Conservation (phyloP, 1,140 invertebrate species). For the Bradysia coprophila region DNA sequence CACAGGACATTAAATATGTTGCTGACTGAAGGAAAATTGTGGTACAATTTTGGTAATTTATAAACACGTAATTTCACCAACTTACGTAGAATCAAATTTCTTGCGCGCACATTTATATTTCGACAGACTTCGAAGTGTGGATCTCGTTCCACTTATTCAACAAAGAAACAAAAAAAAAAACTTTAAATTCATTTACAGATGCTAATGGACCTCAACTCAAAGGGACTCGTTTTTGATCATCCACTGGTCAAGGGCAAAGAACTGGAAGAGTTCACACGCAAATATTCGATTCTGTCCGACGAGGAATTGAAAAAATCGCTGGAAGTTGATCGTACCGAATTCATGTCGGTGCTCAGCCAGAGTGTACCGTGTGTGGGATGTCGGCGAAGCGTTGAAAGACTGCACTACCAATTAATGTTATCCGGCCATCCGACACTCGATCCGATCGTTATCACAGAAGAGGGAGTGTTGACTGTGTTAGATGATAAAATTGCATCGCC, state of each 20-base stretch:
- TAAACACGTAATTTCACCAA: neutral
- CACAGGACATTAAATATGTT: no score
- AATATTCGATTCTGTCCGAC: constrained; percentile 55
- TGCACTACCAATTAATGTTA: constrained; percentile 65
- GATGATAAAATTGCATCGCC: constrained; percentile 59
- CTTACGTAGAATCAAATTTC: neutral
- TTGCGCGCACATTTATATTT: neutral
- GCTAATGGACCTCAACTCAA: constrained; percentile 74
- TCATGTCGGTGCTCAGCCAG: constrained; percentile 66
- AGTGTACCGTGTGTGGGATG: constrained; percentile 85
- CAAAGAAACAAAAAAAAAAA: no score
- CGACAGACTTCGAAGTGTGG: no score
- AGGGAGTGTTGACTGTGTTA: constrained; percentile 53
- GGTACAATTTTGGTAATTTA: neutral
- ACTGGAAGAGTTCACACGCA: constrained; percentile 62
- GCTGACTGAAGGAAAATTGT: no score
- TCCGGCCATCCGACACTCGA: constrained; percentile 62
- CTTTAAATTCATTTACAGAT: constrained; percentile 39
- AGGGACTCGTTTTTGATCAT: constrained; percentile 61
- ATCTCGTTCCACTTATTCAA: no score
- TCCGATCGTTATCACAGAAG: constrained; percentile 37
- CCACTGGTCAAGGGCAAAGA: constrained; percentile 56
- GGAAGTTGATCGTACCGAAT: constrained; percentile 62
- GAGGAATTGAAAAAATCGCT: constrained; percentile 63
- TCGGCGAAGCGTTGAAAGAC: constrained; percentile 66